Percentiles rank a stretch among this genome's conserved stretches.
Evolutionary conservation across 2,888 invertebrate genomes (phyloP).

Genomic region (Euzophera pinguis): DNA sequence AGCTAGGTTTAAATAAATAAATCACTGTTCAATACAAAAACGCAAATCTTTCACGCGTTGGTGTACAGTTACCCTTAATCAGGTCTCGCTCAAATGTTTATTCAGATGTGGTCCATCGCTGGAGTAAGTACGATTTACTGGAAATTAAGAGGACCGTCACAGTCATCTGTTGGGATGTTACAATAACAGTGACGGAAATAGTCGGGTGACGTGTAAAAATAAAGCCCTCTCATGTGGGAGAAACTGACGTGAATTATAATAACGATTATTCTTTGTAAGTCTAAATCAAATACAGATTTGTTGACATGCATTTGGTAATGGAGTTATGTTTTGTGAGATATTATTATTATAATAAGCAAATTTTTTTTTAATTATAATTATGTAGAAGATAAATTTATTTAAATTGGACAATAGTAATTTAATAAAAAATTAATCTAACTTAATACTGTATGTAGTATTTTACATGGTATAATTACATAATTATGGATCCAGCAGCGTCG

Average conservation of each 20-base stretch:
- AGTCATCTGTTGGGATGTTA: slow-evolving; percentile 62
- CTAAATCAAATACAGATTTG: slow-evolving; percentile 6
- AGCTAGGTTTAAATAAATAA: too few relatives aligned
- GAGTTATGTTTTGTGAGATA: background rate
- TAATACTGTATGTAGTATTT: too few relatives aligned
- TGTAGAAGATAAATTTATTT: too few relatives aligned
- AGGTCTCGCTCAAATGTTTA: slow-evolving; percentile 56
- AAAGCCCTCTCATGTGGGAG: slow-evolving; percentile 31
- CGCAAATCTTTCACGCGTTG: too few relatives aligned
- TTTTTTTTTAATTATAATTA: too few relatives aligned
- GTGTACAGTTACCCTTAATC: slow-evolving; percentile 37
- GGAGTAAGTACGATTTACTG: slow-evolving; percentile 71
- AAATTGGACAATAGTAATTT: too few relatives aligned
- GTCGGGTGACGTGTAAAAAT: slow-evolving; percentile 58
- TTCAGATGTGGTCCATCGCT: slow-evolving; percentile 73
- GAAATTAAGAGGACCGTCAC: slow-evolving; percentile 72
- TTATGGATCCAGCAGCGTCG: too few relatives aligned
- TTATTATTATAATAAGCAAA: background rate
- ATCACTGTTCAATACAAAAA: too few relatives aligned
- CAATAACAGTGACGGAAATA: slow-evolving; percentile 74
- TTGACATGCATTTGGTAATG: background rate
- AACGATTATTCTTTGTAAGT: slow-evolving; percentile 5
- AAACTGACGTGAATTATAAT: slow-evolving; percentile 19
- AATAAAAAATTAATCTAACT: too few relatives aligned
- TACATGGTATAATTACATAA: too few relatives aligned